Conservation (phyloP, 2,797 vertebrate species). For the Bradypus variegatus region DNA sequence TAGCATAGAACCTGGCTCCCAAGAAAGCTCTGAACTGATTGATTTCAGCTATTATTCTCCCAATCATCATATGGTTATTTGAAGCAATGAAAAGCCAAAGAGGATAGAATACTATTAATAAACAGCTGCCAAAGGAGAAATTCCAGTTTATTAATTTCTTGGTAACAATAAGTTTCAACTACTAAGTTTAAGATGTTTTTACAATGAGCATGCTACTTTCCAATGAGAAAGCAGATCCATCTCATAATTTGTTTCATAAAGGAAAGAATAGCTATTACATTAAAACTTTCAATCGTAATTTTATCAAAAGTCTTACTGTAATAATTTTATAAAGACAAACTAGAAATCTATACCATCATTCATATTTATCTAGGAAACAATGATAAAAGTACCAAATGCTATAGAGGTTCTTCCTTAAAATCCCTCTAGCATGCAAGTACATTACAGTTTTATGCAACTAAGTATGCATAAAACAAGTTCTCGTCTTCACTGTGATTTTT, state of each 20-base stretch:
- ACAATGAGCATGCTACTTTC: neutral
- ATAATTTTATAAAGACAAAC: neutral
- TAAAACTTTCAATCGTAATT: neutral
- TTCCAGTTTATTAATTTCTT: conserved; percentile 8
- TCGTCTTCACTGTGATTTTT: neutral
- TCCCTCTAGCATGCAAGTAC: neutral
- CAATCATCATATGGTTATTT: neutral
- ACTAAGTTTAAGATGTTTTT: neutral
- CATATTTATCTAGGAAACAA: neutral
- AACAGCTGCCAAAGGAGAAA: neutral
- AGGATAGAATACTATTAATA: neutral
- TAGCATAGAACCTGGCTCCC: neutral
- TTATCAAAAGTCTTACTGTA: neutral
- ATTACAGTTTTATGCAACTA: neutral
- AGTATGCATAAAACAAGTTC: neutral
- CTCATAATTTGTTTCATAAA: neutral
- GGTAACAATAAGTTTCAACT: conserved; percentile 12
- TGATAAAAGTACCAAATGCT: neutral
- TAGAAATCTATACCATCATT: neutral
- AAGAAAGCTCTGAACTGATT: neutral
- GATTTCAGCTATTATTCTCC: neutral
- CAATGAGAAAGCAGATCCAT: neutral
- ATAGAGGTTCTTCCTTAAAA: conserved; percentile 16
- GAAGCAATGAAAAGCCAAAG: conserved; percentile 16
- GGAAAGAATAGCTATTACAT: neutral